Percentiles rank a stretch among this genome's conserved stretches.
Evolutionary conservation across 2,888 invertebrate genomes (phyloP).

Genomic region (Helobdella robusta): DNA sequence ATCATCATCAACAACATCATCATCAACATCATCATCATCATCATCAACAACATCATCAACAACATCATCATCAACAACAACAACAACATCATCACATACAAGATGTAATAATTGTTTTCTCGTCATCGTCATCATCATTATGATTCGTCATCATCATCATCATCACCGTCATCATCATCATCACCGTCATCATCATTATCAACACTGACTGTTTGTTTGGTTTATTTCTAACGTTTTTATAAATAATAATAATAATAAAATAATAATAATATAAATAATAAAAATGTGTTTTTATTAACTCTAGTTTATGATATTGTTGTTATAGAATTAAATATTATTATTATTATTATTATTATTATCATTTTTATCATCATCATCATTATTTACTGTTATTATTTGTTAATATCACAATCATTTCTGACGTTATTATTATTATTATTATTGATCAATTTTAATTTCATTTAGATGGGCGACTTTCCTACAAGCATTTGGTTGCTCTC

Average conservation of each 20-base stretch:
- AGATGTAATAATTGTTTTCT: not conserved
- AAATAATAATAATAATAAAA: not conserved
- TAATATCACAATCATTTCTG: too few species aligned
- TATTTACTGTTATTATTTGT: too few species aligned
- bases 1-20: not conserved
- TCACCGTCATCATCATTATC: not conserved
- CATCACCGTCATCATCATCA: slow-evolving; percentile 3
- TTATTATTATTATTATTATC: not conserved
- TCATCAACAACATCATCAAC: not conserved
- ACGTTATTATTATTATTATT: too few species aligned
- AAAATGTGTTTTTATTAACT: too few species aligned
- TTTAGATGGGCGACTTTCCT: too few species aligned
- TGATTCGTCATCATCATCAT: not conserved
- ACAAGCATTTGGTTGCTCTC: too few species aligned
- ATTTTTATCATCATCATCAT: too few species aligned
- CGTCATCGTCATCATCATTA: not conserved
- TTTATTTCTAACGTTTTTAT: not conserved
- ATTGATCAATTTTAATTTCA: too few species aligned
- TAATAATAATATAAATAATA: not conserved
- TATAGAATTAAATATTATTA: slow-evolving; percentile 2
- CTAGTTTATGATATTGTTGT: too few species aligned
- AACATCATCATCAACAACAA: not conserved
- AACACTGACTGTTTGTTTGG: not conserved
- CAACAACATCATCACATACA: not conserved
- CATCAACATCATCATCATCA: not conserved